These are phyloP conservation scores for Habropoda laboriosa DNA, from an alignment of 1,140 invertebrate genomes.

Conservation along the genomic window DNA sequence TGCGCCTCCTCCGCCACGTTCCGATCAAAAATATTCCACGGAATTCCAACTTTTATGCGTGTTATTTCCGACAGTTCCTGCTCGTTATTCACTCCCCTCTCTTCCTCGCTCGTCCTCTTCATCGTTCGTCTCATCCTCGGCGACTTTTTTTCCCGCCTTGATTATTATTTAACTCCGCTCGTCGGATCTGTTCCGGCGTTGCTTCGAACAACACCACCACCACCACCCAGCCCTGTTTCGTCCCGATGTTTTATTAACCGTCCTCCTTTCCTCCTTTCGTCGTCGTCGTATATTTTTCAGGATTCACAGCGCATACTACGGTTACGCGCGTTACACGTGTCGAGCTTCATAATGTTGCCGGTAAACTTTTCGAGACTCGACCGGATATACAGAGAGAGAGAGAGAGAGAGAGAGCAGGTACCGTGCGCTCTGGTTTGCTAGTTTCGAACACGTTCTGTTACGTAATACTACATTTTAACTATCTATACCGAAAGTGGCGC, in stretches of 20 bases:
- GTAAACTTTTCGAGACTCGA: neutral
- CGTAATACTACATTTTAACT: neutral
- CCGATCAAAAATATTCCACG: conserved; percentile 15
- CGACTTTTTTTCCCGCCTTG: too few relatives aligned
- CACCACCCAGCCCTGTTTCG: too few relatives aligned
- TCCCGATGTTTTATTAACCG: neutral
- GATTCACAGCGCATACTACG: neutral
- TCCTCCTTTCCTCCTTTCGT: neutral
- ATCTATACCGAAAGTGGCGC: neutral
- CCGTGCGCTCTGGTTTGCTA: too few relatives aligned
- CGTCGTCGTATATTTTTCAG: neutral
- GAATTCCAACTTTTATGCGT: neutral
- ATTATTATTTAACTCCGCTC: neutral
- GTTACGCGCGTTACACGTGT: neutral
- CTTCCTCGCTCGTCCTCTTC: too few relatives aligned
- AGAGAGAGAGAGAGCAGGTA: too few relatives aligned
- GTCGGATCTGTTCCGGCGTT: neutral
- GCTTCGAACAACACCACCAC: neutral
- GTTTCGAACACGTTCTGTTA: neutral
- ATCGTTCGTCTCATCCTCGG: too few relatives aligned
- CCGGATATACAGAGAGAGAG: too few relatives aligned
- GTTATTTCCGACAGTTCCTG: too few relatives aligned
- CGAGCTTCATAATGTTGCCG: conserved; percentile 44
- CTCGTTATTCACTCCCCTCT: neutral
- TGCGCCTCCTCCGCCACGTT: neutral